A percentile compares a stretch with the other conserved stretches of the same genome.
These are phyloP conservation scores for Kuschelorhynchus macadamiae DNA, from an alignment of 2,888 invertebrate genomes.

Conservation along the genomic window DNA sequence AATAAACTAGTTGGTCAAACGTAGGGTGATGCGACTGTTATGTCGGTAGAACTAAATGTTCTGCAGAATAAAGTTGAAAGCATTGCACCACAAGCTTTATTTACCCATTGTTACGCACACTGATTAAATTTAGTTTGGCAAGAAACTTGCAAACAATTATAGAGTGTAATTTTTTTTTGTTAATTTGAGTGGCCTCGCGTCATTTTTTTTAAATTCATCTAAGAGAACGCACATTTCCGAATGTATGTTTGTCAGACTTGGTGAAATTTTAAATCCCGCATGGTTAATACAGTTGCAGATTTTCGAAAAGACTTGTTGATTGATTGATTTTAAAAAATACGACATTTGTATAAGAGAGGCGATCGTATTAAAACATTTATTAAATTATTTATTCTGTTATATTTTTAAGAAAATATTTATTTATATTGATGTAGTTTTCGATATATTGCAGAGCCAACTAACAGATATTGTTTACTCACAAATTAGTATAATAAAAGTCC, in stretches of 20 bases:
- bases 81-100: neutral
- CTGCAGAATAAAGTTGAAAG: neutral
- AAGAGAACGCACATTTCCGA: too few species aligned
- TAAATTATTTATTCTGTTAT: neutral
- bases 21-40: neutral
- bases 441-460: too few species aligned
- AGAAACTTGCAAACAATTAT: too few species aligned
- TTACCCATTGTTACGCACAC: neutral
- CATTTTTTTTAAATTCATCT: too few species aligned
- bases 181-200: too few species aligned
- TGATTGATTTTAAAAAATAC: neutral
- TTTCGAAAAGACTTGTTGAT: neutral
- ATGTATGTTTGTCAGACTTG: neutral
- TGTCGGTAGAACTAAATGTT: neutral
- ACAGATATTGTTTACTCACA: constrained; percentile 1
- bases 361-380: neutral
- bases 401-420: constrained; percentile 1
- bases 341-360: neutral
- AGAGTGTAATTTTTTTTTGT: too few species aligned
- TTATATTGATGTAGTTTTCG: too few species aligned
- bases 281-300: neutral
- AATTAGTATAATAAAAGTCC: neutral
- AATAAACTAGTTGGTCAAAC: neutral
- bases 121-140: neutral
- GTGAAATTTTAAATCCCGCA: neutral